Evolutionary conservation across 2,888 invertebrate genomes (phyloP).

Genomic region (Zele albiditarsus): DNA sequence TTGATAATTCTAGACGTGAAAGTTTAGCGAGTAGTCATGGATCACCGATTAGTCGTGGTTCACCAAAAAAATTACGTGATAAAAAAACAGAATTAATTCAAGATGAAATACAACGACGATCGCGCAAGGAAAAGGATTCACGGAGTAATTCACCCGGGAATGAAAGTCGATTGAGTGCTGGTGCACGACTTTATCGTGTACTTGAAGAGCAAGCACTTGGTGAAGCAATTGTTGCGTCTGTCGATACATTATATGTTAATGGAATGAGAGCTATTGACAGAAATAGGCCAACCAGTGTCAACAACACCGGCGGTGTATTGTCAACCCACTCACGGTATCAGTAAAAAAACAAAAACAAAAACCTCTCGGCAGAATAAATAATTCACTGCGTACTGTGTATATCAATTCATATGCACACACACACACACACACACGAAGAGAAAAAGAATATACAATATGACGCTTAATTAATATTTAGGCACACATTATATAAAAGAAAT

Average conservation of each 20-base stretch:
- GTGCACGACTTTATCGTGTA: conserved; percentile 69
- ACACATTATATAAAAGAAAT: not conserved
- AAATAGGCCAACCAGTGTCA: conserved; percentile 59
- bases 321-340: conserved; percentile 64
- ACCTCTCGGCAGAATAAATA: conserved; percentile 19
- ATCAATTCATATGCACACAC: not conserved
- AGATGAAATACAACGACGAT: conserved; percentile 57
- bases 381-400: conserved; percentile 1
- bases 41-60: conserved; percentile 62
- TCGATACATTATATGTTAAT: conserved; percentile 63
- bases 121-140: conserved; percentile 58
- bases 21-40: conserved; percentile 63
- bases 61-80: conserved; percentile 65
- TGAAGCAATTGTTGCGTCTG: conserved; percentile 62
- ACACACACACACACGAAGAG: too few species aligned
- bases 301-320: conserved; percentile 58
- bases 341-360: conserved; percentile 26
- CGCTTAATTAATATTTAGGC: not conserved
- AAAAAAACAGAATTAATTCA: conserved; percentile 44
- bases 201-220: conserved; percentile 70
- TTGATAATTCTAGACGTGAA: conserved; percentile 64
- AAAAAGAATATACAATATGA: not conserved
- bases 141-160: conserved; percentile 56
- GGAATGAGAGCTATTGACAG: conserved; percentile 49
- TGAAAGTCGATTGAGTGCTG: conserved; percentile 65